These are phyloP conservation scores for Phylloscopus trochilus DNA, from an alignment of 2,113 vertebrate genomes.

Conservation along the genomic window DNA sequence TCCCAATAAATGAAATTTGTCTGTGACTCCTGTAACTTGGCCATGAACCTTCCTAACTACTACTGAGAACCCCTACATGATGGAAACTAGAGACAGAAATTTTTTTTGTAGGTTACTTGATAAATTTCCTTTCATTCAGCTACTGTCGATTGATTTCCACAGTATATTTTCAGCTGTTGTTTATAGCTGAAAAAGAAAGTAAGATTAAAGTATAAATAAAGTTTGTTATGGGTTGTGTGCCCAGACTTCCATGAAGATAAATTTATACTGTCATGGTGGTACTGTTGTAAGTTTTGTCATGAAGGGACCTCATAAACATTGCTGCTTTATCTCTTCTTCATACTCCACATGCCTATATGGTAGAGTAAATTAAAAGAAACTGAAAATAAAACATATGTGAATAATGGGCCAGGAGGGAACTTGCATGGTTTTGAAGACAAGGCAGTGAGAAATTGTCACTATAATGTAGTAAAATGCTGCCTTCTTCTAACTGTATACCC, in stretches of 20 bases:
- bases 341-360: background rate
- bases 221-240: background rate
- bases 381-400: background rate
- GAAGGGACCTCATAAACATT: background rate
- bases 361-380: background rate
- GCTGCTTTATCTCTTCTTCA: background rate
- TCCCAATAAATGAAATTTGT: background rate
- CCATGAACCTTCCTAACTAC: background rate
- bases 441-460: background rate
- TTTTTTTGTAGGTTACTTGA: background rate
- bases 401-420: background rate
- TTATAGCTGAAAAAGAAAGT: background rate
- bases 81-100: background rate
- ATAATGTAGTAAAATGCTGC: background rate
- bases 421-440: background rate
- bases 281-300: background rate
- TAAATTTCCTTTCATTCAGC: background rate
- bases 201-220: background rate
- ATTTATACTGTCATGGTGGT: background rate
- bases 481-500: background rate
- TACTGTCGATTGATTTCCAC: background rate
- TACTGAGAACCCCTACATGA: background rate
- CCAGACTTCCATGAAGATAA: background rate
- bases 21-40: background rate
- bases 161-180: background rate